Evolutionary conservation across 2,888 invertebrate species (phyloP).

Genomic region (Coleophora flavipennella): DNA sequence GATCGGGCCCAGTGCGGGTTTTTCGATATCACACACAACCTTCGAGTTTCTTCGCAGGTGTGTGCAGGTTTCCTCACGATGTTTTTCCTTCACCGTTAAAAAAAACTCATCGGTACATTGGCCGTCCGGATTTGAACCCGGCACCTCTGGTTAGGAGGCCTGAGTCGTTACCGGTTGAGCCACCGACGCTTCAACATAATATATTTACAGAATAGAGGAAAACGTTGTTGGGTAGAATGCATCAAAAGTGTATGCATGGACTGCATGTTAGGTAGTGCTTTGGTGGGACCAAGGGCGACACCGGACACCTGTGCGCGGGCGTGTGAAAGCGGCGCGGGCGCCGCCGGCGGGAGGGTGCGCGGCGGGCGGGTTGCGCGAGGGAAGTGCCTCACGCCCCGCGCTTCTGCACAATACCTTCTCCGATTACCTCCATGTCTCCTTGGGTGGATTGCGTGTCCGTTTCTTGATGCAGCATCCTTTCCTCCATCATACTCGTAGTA

Average conservation of each 20-base stretch:
- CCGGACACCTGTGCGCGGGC: conserved; percentile 67
- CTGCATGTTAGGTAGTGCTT: no score
- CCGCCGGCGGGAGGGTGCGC: conserved; percentile 19
- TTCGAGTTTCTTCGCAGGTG: no score
- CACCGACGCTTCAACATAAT: no score
- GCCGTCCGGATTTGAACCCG: no score
- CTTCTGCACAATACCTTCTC: conserved; percentile 66
- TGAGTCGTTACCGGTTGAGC: no score
- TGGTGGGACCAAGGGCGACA: conserved; percentile 65
- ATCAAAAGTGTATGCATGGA: conserved; percentile 27
- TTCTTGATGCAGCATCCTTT: conserved; percentile 33
- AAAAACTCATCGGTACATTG: no score
- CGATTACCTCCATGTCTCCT: conserved; percentile 63
- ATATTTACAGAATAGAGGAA: background rate
- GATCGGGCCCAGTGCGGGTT: no score
- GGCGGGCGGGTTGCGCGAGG: conserved; percentile 18
- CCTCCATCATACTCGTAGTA: conserved; percentile 30
- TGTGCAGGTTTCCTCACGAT: no score
- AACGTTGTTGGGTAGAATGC: conserved; percentile 4
- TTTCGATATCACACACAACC: no score
- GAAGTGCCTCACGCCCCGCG: conserved; percentile 59
- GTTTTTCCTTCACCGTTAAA: no score
- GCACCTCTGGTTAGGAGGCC: no score
- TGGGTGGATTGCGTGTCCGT: conserved; percentile 55
- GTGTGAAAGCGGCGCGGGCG: conserved; percentile 54